These are phyloP conservation scores for Mastigias papua DNA, from an alignment of 30 jellyfish, hydroid and myxozoan species.

Conservation along the genomic window DNA sequence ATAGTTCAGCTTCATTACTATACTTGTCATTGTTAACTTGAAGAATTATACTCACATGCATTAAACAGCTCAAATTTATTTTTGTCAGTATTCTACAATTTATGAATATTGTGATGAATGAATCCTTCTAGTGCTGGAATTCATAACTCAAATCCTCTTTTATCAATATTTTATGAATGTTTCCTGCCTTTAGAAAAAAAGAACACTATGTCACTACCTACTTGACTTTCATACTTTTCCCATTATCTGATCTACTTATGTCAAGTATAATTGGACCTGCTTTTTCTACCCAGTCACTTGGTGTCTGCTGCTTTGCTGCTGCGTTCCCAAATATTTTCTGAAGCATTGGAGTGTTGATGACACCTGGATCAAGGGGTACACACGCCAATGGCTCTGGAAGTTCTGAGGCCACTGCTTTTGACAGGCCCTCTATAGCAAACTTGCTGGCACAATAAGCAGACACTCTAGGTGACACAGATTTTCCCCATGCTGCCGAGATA, in stretches of 20 bases:
- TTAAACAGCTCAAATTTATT: too few relatives aligned
- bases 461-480: slow-evolving; percentile 51
- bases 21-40: too few relatives aligned
- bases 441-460: slow-evolving; percentile 85
- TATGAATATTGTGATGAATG: too few relatives aligned
- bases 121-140: too few relatives aligned
- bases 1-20: too few relatives aligned
- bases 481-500: slow-evolving; percentile 83
- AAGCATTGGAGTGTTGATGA: slow-evolving; percentile 81
- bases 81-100: too few relatives aligned
- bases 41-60: too few relatives aligned
- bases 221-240: slow-evolving; percentile 65
- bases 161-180: too few relatives aligned
- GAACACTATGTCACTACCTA: too few relatives aligned
- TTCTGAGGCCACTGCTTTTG: slow-evolving; percentile 80
- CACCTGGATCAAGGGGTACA: slow-evolving; percentile 87
- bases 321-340: slow-evolving; percentile 69
- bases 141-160: too few relatives aligned
- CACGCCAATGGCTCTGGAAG: slow-evolving; percentile 84
- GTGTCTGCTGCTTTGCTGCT: slow-evolving; percentile 60
- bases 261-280: slow-evolving; percentile 79
- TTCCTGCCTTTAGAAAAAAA: too few relatives aligned
- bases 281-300: slow-evolving; percentile 73
- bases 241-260: slow-evolving; percentile 67
- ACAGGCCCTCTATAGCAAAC: slow-evolving; percentile 80